phyloP scores from a whole-genome alignment of 2,113 vertebrate genomes.

The Centropristis striata region DNA sequence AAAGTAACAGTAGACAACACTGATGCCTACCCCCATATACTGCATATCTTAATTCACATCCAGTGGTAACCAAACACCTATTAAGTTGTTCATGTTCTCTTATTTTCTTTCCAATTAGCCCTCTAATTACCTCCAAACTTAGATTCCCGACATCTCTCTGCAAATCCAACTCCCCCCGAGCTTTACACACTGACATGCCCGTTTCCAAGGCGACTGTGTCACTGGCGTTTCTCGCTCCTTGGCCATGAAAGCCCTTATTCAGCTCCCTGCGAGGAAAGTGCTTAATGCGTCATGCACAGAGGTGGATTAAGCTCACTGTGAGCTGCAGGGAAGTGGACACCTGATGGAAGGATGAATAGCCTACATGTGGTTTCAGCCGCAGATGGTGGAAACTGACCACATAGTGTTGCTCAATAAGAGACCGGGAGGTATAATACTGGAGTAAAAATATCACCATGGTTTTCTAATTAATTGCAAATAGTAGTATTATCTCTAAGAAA shows the following conservation, averaged over 20 bases:
- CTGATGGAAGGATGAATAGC: conserved; percentile 32
- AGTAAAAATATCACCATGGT: neutral
- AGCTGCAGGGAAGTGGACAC: neutral
- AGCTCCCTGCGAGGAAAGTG: conserved; percentile 31
- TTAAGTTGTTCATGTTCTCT: neutral
- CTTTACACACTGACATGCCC: conserved; percentile 1
- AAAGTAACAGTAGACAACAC: no score
- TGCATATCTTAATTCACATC: neutral
- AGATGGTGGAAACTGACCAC: conserved; percentile 6
- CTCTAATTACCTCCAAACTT: conserved; percentile 43
- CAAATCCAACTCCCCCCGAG: conserved; percentile 6
- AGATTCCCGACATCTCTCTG: conserved; percentile 9
- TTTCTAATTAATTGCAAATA: neutral
- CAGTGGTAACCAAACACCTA: conserved; percentile 9
- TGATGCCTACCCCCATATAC: neutral
- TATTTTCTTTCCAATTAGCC: conserved; percentile 13
- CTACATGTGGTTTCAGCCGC: neutral
- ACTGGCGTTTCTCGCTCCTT: neutral
- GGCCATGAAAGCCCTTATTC: conserved; percentile 50
- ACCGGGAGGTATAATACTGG: neutral
- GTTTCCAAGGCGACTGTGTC: conserved; percentile 52
- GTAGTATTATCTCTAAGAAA: neutral
- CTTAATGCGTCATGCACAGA: conserved; percentile 27
- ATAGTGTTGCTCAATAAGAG: neutral
- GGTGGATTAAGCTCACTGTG: conserved; percentile 30